Evolutionary conservation across 2,113 vertebrate species (phyloP).

Genomic region (Cochlearius cochlearius): DNA sequence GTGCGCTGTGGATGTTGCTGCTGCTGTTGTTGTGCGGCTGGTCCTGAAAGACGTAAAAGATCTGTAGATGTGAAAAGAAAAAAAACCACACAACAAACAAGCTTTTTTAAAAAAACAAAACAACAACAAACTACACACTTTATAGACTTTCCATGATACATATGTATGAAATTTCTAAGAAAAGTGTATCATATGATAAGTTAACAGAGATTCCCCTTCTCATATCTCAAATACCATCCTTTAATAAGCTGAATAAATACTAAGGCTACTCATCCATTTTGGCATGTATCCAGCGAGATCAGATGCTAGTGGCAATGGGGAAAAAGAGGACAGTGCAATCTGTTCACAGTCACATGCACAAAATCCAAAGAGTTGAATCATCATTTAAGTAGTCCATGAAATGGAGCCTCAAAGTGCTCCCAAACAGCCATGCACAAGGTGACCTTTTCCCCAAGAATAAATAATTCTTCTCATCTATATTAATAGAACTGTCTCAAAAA

Average conservation of each 20-base stretch:
- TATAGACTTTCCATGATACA: not conserved
- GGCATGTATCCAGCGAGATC: not conserved
- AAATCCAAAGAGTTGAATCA: not conserved
- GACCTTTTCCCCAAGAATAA: not conserved
- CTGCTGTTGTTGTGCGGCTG: constrained; percentile 61
- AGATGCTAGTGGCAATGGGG: not conserved
- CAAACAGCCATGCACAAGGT: not conserved
- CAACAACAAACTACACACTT: not conserved
- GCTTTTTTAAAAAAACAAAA: not conserved
- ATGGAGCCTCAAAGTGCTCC: constrained; percentile 18
- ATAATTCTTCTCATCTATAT: not conserved
- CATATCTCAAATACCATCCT: not conserved
- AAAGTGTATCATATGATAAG: not conserved
- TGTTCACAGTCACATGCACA: constrained; percentile 20
- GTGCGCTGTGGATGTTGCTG: constrained; percentile 61
- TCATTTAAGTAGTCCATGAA: constrained; percentile 9
- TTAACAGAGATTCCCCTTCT: not conserved
- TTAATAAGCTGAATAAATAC: not conserved
- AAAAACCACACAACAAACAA: not conserved
- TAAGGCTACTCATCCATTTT: not conserved
- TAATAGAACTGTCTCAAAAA: not conserved
- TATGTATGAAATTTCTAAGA: not conserved
- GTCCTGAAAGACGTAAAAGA: constrained; percentile 73
- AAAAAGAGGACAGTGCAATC: not conserved
- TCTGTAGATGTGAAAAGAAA: constrained; percentile 64